These are phyloP conservation scores for Drosophila heteroneura DNA, from an alignment of 2,888 invertebrate genomes.

Conservation along the genomic window DNA sequence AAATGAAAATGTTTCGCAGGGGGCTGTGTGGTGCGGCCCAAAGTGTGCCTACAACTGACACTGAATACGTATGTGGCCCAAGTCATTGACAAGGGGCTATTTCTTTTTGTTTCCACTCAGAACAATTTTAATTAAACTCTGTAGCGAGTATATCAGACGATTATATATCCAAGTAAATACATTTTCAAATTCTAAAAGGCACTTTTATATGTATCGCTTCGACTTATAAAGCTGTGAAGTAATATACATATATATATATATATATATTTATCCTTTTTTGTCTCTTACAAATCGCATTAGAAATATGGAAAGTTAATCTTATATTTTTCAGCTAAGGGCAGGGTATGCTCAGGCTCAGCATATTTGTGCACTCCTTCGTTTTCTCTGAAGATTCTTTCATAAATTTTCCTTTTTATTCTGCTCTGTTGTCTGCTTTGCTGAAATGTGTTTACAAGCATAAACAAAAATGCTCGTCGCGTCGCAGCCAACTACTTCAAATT, in stretches of 20 bases:
- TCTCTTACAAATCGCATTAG: neutral
- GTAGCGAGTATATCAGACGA: constrained; percentile 8
- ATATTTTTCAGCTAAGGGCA: neutral
- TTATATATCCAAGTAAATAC: neutral
- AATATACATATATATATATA: neutral
- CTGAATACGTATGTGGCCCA: constrained; percentile 40
- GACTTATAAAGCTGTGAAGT: neutral
- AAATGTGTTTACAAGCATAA: constrained; percentile 69
- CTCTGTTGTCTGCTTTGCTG: constrained; percentile 43
- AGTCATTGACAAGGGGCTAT: constrained; percentile 63
- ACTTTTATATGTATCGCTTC: neutral
- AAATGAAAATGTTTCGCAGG: constrained; percentile 25
- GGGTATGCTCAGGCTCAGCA: constrained; percentile 1
- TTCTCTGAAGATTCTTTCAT: constrained; percentile 17
- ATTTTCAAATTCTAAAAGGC: neutral
- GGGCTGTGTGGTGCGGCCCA: constrained; percentile 5
- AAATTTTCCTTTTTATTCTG: constrained; percentile 25
- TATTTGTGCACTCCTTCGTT: neutral
- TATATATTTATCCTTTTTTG: neutral
- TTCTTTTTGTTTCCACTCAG: constrained; percentile 16
- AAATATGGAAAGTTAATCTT: neutral
- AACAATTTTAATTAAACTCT: neutral
- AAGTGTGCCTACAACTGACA: constrained; percentile 9
- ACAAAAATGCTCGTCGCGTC: constrained; percentile 51
- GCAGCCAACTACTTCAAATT: constrained; percentile 74